A percentile compares a stretch with the other conserved stretches of the same genome.
Conservation (phyloP, 2,113 vertebrate genomes). For the Hucho hucho region DNA sequence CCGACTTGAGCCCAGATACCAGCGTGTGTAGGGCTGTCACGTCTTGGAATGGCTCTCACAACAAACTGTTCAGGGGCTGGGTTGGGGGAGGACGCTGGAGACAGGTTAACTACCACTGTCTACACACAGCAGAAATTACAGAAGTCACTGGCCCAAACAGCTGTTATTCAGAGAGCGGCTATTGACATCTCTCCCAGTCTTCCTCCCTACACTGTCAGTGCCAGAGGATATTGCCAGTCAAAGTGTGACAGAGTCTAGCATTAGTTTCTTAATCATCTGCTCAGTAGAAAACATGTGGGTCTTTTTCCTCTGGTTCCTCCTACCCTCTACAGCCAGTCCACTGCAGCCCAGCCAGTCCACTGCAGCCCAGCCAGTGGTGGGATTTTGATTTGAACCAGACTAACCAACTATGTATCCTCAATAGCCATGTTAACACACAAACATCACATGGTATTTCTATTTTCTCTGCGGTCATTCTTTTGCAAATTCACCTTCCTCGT, state of each 20-base stretch:
- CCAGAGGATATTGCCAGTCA: neutral
- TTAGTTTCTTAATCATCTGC: neutral
- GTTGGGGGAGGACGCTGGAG: slow-evolving; percentile 46
- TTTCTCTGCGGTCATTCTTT: neutral
- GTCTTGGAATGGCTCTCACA: slow-evolving; percentile 8
- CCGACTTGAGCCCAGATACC: too few relatives aligned
- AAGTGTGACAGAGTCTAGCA: too few relatives aligned
- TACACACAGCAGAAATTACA: slow-evolving; percentile 43
- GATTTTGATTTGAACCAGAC: slow-evolving; percentile 18
- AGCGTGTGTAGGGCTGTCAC: neutral
- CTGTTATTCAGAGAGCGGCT: slow-evolving; percentile 63
- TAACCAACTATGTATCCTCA: slow-evolving; percentile 19
- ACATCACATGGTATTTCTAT: neutral
- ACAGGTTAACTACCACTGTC: slow-evolving; percentile 69
- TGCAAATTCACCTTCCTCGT: neutral
- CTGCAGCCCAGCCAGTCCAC: neutral
- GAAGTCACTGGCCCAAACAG: slow-evolving; percentile 63
- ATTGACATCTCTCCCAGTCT: slow-evolving; percentile 53
- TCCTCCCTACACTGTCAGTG: neutral
- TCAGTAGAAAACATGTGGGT: neutral
- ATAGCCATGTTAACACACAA: slow-evolving; percentile 23
- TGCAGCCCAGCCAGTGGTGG: neutral
- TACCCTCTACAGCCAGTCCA: neutral
- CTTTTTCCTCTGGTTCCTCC: neutral
- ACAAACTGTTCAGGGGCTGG: slow-evolving; percentile 21